These are phyloP conservation scores for Lepidothrix coronata DNA, from an alignment of 2,113 vertebrate species.

Conservation along the genomic window DNA sequence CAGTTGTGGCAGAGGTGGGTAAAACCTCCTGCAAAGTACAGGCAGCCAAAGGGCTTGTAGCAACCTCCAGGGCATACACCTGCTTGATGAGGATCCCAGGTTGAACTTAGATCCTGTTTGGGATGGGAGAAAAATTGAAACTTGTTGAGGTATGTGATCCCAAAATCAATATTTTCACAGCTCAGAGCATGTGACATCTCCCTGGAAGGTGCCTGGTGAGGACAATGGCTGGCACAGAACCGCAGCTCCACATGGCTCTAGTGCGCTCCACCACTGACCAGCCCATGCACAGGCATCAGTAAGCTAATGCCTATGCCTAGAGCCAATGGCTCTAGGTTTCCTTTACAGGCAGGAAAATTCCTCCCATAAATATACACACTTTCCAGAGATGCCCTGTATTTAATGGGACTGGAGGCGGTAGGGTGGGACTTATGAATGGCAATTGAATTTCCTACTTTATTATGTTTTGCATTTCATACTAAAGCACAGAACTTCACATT, in stretches of 20 bases:
- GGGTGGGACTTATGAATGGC: not conserved
- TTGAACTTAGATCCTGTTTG: not conserved
- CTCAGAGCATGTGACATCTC: not conserved
- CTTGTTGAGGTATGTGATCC: not conserved
- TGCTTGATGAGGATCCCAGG: not conserved
- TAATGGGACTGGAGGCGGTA: not conserved
- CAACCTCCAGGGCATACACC: not conserved
- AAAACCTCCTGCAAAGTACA: not conserved
- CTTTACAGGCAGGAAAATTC: not conserved
- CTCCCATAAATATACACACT: not conserved
- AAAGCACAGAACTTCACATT: not conserved
- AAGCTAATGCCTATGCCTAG: not conserved
- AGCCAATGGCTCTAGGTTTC: not conserved
- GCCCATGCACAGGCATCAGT: accelerated
- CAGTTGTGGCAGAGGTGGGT: not conserved
- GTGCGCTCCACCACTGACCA: accelerated
- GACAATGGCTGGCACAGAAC: conserved; percentile 38
- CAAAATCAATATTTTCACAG: conserved; percentile 55
- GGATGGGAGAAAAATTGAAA: conserved; percentile 21
- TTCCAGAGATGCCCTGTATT: not conserved
- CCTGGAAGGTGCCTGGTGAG: not conserved
- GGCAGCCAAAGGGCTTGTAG: not conserved
- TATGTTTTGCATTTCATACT: not conserved
- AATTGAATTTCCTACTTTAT: not conserved
- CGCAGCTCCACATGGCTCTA: not conserved